Base-by-base conservation (phyloP, 2,113 vertebrate genomes). In the Arenaria interpres region DNA sequence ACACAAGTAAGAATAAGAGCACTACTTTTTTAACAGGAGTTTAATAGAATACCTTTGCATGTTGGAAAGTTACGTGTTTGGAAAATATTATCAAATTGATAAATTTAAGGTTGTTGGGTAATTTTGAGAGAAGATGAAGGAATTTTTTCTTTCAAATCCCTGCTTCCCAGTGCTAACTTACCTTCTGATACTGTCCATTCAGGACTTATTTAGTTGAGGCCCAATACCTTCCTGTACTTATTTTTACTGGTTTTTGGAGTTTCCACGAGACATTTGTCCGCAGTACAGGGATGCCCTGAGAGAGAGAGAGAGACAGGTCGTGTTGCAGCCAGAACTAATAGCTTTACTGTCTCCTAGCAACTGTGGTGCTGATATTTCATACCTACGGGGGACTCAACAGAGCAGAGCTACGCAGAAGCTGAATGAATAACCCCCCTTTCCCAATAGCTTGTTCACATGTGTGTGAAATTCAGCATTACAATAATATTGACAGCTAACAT, bases 401-500 rank as follows among this genome's bases (percentile, higher is more conserved):
- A 0, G 0, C 7, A 27, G 27, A 48, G 22, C 25, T 54, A 32
- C 6, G 5, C n/a, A 25, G 27, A 56, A 35, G 17, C 30, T n/a
- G 17, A 53, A 60, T 8, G 11, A 64, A 76, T 28, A 28, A 19
- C 90, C 18, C 6, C 6, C 4, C 13, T 77, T 86, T 63, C 25
- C 80, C 30, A 69, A 45, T 1, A 46, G 7, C 24, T 71, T 74
- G 5, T 50, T 67, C 37, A 83, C 22, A 28, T 4, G 9, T 30
- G 13, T 30, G 39, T 73, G 48, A 90, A 83, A 85, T 64, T 68
- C 5, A 1, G 13, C 30, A 43, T 75, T 72, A 30, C 23, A 60
- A 21, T 74, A 74, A 37, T 57, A 69, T 11, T 69, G 72, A 76
- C 37, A 25, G 33, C 45, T 69, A 66, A 51, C 5, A 27, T 54